Base-by-base conservation (phyloP, 2,797 vertebrate genomes). In the Sebastes vulpes region DNA sequence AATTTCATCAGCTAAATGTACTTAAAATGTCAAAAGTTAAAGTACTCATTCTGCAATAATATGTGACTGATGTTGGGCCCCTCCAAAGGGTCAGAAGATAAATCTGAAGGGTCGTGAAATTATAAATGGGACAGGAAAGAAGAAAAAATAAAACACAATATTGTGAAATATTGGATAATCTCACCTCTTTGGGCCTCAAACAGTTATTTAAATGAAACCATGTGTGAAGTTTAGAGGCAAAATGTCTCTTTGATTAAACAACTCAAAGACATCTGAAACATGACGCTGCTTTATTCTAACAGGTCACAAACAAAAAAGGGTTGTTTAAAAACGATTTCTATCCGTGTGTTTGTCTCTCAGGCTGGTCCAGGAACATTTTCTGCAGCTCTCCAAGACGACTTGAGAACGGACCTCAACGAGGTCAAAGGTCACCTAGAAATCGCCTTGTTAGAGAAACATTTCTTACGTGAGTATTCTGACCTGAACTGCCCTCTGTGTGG, bases 391-490 rank as follows among this genome's bases (percentile, higher is more conserved):
- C 97, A 96, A 85, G 98, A 99, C 75, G 98, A 97, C 60, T 93
- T 90, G 71, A 96, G 97, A 89, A 96, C 97, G 0, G 98, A 99
- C 65, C 93, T 99, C 75, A 99, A 97, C 9, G 98, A 99, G 91
- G 96, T 99, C 92, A 99, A 99, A 96, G 98, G 98, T 83, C 98
- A 99, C 89, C 95, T 99, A 82, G 98, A 99, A 95, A 97, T 99
- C 14, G 97, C 98, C 87, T 95, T 99, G 93, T 84, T 99, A 92
- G 98, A 99, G 90, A 99, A 99, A 85, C 98, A 99, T 93, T 99
- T 98, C 86, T 86, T 99, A 64, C 97, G 98, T 99, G 94, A 99
- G 98, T 99, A 91, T 38, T 52, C 6, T 1, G 31, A 26, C 38
- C 1, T 8, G 3, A 21, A 4, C 25, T 11, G 11, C 20, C 3